phyloP scores from a whole-genome alignment of 2,113 vertebrate genomes.

The Pygoscelis adeliae region DNA sequence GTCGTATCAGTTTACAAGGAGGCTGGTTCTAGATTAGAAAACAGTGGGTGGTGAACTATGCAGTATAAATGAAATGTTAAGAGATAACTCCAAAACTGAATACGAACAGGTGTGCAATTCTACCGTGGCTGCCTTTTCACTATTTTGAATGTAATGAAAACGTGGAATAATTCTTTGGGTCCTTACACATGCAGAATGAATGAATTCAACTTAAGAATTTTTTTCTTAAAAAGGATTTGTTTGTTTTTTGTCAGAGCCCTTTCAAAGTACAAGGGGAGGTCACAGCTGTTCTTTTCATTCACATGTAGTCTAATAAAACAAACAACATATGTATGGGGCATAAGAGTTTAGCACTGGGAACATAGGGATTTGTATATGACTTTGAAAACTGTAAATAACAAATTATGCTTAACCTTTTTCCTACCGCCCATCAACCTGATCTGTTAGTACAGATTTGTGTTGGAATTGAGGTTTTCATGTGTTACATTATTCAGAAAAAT shows the following conservation, averaged over 20 bases:
- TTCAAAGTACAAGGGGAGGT: not conserved
- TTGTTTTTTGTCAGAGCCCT: not conserved
- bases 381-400: slow-evolving; percentile 32
- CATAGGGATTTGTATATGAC: not conserved
- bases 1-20: not conserved
- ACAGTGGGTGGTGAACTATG: not conserved
- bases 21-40: not conserved
- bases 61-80: not conserved
- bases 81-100: not conserved
- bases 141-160: not conserved
- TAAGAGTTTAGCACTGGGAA: slow-evolving; percentile 16
- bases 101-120: not conserved
- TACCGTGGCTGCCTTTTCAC: not conserved
- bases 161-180: not conserved
- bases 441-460: not conserved
- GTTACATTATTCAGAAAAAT: not conserved
- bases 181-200: not conserved
- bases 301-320: slow-evolving; percentile 25
- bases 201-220: not conserved
- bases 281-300: slow-evolving; percentile 55
- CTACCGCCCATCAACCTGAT: not conserved
- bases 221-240: not conserved
- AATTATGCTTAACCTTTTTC: not conserved
- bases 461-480: not conserved
- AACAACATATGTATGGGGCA: slow-evolving; percentile 45